A percentile compares a stretch with the other conserved stretches of the same genome.
Evolutionary conservation across 2,797 vertebrate species (phyloP).

Genomic region (Chrysocyon brachyurus): DNA sequence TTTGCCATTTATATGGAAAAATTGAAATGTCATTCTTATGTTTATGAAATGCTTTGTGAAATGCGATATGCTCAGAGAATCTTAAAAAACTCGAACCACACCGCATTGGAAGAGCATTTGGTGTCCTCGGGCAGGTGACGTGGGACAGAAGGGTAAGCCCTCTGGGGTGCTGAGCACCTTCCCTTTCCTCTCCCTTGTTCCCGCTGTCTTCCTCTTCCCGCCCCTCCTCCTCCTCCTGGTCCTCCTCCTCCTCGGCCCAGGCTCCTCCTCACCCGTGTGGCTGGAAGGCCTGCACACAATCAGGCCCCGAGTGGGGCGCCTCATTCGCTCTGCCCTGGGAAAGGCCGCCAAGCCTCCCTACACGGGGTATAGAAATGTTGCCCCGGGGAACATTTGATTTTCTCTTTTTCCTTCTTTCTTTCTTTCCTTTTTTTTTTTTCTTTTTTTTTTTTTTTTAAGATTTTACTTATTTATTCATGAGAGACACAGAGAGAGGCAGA

Average conservation of each 20-base stretch:
- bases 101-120: background rate
- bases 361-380: background rate
- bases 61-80: constrained; percentile 78
- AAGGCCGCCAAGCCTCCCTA: constrained; percentile 59
- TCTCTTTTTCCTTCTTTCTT: no score
- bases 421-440: no score
- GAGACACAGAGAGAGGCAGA: no score
- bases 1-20: constrained; percentile 86
- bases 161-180: background rate
- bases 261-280: constrained; percentile 81
- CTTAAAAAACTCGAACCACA: constrained; percentile 58
- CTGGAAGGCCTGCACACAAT: constrained; percentile 71
- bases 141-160: background rate
- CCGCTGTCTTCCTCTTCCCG: no score
- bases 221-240: no score
- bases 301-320: background rate
- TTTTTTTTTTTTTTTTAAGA: no score
- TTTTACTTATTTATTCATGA: no score
- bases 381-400: constrained; percentile 76
- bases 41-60: constrained; percentile 86
- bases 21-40: constrained; percentile 85
- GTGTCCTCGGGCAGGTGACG: constrained; percentile 34
- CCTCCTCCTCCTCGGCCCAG: background rate
- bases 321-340: constrained; percentile 59
- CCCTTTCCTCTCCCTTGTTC: constrained; percentile 57